Evolutionary conservation across 2,888 invertebrate species (phyloP).

Genomic region (Pristionchus fissidentatus): DNA sequence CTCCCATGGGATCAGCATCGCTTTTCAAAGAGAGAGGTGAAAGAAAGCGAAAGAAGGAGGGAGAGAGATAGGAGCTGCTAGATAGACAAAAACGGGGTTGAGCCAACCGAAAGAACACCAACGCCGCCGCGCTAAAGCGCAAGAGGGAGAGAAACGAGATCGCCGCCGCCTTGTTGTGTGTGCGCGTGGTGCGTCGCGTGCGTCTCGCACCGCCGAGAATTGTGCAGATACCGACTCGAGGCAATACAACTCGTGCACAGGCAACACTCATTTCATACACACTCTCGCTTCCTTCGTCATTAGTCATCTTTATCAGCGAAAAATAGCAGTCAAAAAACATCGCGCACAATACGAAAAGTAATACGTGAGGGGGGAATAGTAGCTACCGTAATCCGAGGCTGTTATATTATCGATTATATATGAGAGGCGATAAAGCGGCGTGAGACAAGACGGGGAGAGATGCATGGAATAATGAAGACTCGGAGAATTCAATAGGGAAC

Average conservation of each 20-base stretch:
- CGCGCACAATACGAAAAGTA: too few relatives aligned
- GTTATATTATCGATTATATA: too few relatives aligned
- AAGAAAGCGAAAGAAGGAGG: neutral
- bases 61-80: slow-evolving; percentile 5
- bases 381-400: too few relatives aligned
- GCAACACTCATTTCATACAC: too few relatives aligned
- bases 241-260: neutral
- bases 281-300: too few relatives aligned
- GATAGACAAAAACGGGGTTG: slow-evolving; percentile 32
- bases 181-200: slow-evolving; percentile 21
- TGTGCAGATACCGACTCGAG: slow-evolving; percentile 13
- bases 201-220: neutral
- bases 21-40: neutral
- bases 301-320: too few relatives aligned
- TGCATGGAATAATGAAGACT: too few relatives aligned
- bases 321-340: too few relatives aligned
- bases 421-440: too few relatives aligned
- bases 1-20: slow-evolving; percentile 24
- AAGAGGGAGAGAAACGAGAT: slow-evolving; percentile 26
- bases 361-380: too few relatives aligned
- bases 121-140: slow-evolving; percentile 24
- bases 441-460: too few relatives aligned
- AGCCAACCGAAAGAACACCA: slow-evolving; percentile 34
- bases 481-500: too few relatives aligned
- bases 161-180: neutral